Conservation (phyloP, 2,113 vertebrate species). For the Willisornis vidua region DNA sequence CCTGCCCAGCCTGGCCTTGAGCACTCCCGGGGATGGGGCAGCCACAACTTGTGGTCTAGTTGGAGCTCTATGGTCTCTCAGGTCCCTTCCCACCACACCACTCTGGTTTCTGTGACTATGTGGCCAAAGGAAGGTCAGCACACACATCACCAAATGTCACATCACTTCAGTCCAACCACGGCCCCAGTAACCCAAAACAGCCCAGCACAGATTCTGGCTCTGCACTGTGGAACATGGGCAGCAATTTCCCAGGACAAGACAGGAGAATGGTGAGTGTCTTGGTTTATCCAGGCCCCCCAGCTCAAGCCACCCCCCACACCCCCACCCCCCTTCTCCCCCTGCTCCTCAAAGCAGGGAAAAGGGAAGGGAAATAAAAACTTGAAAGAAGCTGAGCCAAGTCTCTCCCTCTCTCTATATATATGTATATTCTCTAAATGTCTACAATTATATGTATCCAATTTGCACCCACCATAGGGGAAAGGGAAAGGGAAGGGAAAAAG, state of each 20-base stretch:
- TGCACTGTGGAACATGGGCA: fast-evolving
- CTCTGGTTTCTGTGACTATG: neutral
- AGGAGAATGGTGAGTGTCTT: neutral
- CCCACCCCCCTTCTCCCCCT: too few relatives aligned
- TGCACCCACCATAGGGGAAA: too few relatives aligned
- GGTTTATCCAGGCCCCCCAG: too few relatives aligned
- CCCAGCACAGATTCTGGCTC: neutral
- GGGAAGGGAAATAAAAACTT: too few relatives aligned
- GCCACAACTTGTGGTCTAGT: fast-evolving
- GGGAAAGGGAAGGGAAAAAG: too few relatives aligned
- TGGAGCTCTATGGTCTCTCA: neutral
- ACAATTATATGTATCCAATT: too few relatives aligned
- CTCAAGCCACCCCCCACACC: too few relatives aligned
- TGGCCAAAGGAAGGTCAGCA: neutral
- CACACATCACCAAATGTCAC: neutral
- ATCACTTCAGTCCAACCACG: fast-evolving
- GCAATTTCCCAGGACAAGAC: neutral
- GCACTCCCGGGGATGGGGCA: neutral
- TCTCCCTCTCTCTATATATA: too few relatives aligned
- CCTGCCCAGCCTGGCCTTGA: neutral
- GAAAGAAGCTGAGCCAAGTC: too few relatives aligned
- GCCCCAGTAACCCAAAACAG: fast-evolving
- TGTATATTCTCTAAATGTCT: too few relatives aligned
- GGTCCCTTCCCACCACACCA: too few relatives aligned
- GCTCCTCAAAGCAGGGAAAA: too few relatives aligned